A percentile compares a stretch with the other conserved stretches of the same genome.
Evolutionary conservation across 2,888 invertebrate species (phyloP).

Genomic region (Eurytoma californica): DNA sequence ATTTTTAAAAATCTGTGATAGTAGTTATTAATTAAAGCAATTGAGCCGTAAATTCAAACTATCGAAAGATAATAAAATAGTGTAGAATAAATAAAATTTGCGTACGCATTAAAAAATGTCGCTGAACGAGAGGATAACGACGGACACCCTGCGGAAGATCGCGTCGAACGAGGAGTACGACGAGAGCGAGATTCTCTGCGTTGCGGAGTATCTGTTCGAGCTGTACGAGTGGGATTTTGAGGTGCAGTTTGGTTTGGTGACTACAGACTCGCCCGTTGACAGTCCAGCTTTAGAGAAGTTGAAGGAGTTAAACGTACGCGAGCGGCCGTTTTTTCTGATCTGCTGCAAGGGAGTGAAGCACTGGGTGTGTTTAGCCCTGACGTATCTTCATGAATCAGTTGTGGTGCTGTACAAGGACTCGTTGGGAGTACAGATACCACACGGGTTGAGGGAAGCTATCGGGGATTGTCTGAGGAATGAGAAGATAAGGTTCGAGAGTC

Average conservation of each 20-base stretch:
- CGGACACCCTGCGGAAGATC: conserved; percentile 52
- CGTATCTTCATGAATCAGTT: conserved; percentile 27
- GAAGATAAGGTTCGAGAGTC: conserved; percentile 48
- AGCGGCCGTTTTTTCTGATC: conserved; percentile 41
- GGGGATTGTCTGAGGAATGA: conserved; percentile 30
- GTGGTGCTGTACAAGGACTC: conserved; percentile 54
- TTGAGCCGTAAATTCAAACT: too few relatives aligned
- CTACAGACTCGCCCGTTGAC: conserved; percentile 19
- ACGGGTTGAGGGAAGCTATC: conserved; percentile 39
- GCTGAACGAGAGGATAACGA: conserved; percentile 49
- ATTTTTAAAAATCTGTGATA: conserved; percentile 19
- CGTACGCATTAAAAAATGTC: neutral
- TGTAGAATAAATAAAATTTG: too few relatives aligned
- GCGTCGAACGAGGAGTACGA: conserved; percentile 56
- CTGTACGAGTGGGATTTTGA: conserved; percentile 52
- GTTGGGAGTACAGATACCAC: conserved; percentile 40
- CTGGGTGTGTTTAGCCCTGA: conserved; percentile 51
- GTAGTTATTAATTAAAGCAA: conserved; percentile 19
- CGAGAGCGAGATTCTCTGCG: conserved; percentile 53
- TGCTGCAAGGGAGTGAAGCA: conserved; percentile 37
- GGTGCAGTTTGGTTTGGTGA: conserved; percentile 42
- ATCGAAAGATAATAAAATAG: too few relatives aligned
- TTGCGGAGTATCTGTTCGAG: conserved; percentile 46
- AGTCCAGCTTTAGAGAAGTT: conserved; percentile 21
- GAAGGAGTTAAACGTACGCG: neutral